Evolutionary conservation across 2,113 vertebrate genomes (phyloP), one percentile per base, ranked within the genome.

Genomic region (Chitala chitala): DNA sequence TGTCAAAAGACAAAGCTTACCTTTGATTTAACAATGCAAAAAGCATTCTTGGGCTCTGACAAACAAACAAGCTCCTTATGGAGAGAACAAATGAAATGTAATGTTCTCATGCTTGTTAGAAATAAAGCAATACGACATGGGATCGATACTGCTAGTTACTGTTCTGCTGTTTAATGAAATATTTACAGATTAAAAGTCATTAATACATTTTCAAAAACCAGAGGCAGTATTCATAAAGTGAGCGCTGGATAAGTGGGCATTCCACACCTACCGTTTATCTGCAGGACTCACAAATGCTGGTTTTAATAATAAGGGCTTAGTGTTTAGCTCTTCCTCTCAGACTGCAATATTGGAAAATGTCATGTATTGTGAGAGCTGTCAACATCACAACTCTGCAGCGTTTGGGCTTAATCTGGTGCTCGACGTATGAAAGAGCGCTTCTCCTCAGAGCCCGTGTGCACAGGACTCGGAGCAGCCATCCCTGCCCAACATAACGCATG

Each of bases 251-350:
- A 44, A 29, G 12, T 5, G n/a, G 20, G 38, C 20, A 2, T 72
- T 50, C 13, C 40, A 59, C 40, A 48, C 8, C 10, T 22, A 44
- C 44, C 44, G 13, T 44, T 26, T 31, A 29, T 22, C n/a, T 42
- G 40, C 51, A 40, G 36, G 55, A 46, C 38, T 46, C 26, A 72
- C 38, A 29, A 31, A 54, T 50, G n/a, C 29, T n/a, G 15, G 15
- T 24, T 66, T 66, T 50, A 72, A 33, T 59, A 48, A 72, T 24
- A 17, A 24, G 26, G 54, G 42, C 15, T 48, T 46, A 59, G 48
- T 22, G 33, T 22, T 51, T 20, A 38, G 26, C 7, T 50, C 40
- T 10, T 44, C 15, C 24, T 66, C 46, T 9, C 13, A 17, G 22
- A 50, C 6, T 38, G 61, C 17, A 38, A 24, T 74, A 33, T 74